Evolutionary conservation across 2,888 invertebrate genomes (phyloP).

Genomic region (Prenolepis imparis): DNA sequence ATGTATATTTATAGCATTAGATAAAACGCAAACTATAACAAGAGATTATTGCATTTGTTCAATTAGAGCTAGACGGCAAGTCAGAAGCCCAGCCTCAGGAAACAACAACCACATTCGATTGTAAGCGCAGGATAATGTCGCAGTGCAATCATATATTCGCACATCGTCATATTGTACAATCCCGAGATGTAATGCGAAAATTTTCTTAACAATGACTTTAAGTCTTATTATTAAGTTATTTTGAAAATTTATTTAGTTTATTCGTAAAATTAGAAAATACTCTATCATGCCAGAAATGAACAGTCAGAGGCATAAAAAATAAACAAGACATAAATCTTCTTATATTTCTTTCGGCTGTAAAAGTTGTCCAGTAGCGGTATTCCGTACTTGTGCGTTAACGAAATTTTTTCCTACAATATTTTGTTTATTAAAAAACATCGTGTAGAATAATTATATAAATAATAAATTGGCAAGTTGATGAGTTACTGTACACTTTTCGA

Average conservation of each 20-base stretch:
- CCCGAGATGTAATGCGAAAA: constrained; percentile 27
- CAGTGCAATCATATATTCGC: constrained; percentile 52
- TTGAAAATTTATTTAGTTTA: not conserved
- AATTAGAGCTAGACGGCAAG: constrained; percentile 84
- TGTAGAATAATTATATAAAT: constrained; percentile 3
- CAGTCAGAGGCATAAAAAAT: not conserved
- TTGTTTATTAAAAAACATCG: constrained; percentile 1
- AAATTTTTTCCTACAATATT: not conserved
- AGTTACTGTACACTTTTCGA: not conserved
- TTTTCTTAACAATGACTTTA: constrained; percentile 24
- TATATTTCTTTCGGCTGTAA: not conserved
- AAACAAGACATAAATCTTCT: not conserved
- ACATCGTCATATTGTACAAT: constrained; percentile 31
- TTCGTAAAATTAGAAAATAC: not conserved
- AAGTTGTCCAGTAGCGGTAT: not conserved
- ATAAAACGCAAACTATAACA: constrained; percentile 67
- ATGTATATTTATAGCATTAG: not conserved
- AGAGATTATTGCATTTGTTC: constrained; percentile 77
- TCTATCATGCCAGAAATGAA: not conserved
- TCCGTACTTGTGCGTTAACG: not conserved
- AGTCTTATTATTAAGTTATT: constrained; percentile 28
- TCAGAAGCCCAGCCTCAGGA: constrained; percentile 83
- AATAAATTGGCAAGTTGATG: not conserved
- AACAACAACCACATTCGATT: constrained; percentile 86
- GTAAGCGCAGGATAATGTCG: constrained; percentile 75